Percentiles rank a stretch among this genome's conserved stretches.
Evolutionary conservation across 2,797 vertebrate genomes (phyloP).

Genomic region (Lepidocolaptes lacrymiger): DNA sequence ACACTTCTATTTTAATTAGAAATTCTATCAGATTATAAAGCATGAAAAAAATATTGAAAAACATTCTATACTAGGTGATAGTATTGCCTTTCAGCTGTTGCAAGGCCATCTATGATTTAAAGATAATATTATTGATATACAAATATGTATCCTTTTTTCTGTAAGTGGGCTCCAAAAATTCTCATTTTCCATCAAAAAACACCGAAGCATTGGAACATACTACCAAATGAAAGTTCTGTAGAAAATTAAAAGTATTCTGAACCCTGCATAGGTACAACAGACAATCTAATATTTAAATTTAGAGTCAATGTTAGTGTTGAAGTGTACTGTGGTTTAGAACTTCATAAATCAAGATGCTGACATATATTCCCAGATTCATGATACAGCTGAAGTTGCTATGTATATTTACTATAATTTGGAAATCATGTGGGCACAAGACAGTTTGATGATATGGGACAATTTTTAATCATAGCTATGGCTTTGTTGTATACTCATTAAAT

Average conservation of each 20-base stretch:
- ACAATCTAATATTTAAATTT: background rate
- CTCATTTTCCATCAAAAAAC: background rate
- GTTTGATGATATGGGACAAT: background rate
- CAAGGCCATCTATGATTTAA: background rate
- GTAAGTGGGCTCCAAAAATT: background rate
- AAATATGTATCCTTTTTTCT: background rate
- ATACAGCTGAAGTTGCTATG: background rate
- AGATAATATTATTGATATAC: background rate
- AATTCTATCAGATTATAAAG: background rate
- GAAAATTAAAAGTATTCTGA: background rate
- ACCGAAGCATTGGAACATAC: background rate
- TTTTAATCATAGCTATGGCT: constrained; percentile 1
- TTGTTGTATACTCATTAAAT: constrained; percentile 40
- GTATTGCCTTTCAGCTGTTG: background rate
- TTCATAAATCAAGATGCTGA: background rate
- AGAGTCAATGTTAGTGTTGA: background rate
- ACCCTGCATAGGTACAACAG: background rate
- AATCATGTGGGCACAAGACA: background rate
- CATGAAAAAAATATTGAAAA: background rate
- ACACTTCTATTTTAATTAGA: background rate
- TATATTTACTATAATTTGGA: background rate
- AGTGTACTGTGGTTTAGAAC: background rate
- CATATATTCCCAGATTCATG: background rate
- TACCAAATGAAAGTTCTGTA: background rate
- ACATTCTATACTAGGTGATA: rapidly evolving